Evolutionary conservation across 2,113 vertebrate genomes (phyloP), one percentile per base, ranked within the genome.

Genomic region (Pseudorasbora parva): DNA sequence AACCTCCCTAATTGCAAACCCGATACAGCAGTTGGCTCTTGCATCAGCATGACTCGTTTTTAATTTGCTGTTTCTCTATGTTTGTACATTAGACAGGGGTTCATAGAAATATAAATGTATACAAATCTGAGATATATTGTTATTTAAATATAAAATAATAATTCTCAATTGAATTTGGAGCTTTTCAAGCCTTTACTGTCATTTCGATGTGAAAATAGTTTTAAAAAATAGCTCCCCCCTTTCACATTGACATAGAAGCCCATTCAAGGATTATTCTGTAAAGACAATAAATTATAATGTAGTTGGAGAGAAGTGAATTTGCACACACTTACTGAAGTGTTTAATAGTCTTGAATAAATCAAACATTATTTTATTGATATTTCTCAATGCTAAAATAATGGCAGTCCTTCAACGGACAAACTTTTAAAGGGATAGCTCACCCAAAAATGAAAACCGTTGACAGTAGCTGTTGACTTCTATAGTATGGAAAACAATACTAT

Each of bases 11-110:
- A 62, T 27, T 19, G 4, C 25, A 83, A 33, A 30, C 57, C 15
- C 56, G n/a, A 45, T 72, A 23, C 41, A 71, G 21, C n/a, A 43
- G 68, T 72, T 45, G 41, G n/a, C 41, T 47, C n/a, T 47, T 25
- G 41, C 69, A 72, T 47, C 41, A 72, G 69, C 69, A 72, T 72
- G 69, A 72, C 69, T 72, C 41, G 6, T 45, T 72, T n/a, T 72
- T 47, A 47, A 72, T 72, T 73, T 23, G 12, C 69, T 73, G 75
- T 17, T 27, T 57, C 37, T 78, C 1, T 45, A 27, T 62, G 7
- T 17, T 3, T 45, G 56, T 17, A 9, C 56, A 17, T 60, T 60
- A 33, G 56, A 7, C 51, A 41, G 11, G 8, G 15, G 33, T 60
- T 78, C 17, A 25, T 8, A 21, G 17, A 21, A n/a, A 54, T 33